Evolutionary conservation across 2,797 vertebrate species (phyloP), one percentile per base, ranked within the genome.

Genomic region (Acomys russatus): DNA sequence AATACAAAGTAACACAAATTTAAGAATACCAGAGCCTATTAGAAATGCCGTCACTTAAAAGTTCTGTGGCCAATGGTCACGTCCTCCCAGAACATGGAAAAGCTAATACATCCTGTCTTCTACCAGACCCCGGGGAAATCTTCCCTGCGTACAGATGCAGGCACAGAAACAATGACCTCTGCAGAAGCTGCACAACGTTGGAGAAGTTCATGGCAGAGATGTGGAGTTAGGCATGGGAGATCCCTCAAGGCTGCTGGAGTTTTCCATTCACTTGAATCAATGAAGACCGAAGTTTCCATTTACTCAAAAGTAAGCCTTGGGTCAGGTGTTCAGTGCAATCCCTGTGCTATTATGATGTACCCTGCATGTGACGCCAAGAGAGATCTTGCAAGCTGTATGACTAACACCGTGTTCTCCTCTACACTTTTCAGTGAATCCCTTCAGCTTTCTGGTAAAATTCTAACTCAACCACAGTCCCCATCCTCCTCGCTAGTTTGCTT

Each of bases 401-500:
- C 76, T 85, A 56, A 30, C 49, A 56, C 61, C 56, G 51, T 54
- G 54, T 17, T 70, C 68, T 82, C 51, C 59, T 66, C 61, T 68
- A 77, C 49, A 18, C 1, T 66, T 92, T 96, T 80, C 30, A n/a
- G 33, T 6, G 49, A 71, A 44, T 63, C 66, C 28, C 33, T 88
- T 88, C n/a, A 77, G 33, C n/a, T 71, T 82, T 90, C 73, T 80
- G 51, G 78, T 88, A 15, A 92, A 77, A 61, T 86, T 92, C 25
- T 74, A 82, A 86, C 12, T 89, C 89, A 83, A 7, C 35, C 12
- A 51, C 0, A 2, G 33, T 14, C 68, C 56, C 44, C 30, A 0
- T 44, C 78, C 82, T 61, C 59, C 23, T 73, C 33, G 3, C 18
- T 38, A 71, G 6, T 63, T 79, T 61, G 11, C 22, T 59, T 91